Base-by-base conservation (phyloP, 2,888 invertebrate species). In the Archips crataeganus region DNA sequence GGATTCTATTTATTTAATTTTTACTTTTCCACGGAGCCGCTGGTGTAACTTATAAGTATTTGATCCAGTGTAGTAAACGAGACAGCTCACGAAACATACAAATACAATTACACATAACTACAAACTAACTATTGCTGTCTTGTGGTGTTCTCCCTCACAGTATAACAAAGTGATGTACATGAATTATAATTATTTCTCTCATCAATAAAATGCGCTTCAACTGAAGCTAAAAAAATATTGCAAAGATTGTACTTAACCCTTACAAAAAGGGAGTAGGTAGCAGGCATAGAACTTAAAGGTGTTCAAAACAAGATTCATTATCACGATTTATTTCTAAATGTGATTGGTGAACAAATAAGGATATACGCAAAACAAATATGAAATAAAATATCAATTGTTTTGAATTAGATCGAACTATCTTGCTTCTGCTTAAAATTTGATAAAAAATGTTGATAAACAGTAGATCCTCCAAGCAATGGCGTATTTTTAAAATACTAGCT, bases 121-220 rank as follows among this genome's bases (percentile, higher is more conserved):
- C 32, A 66, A 66, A 34, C 74, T 74, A 74, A 32, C 70, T 74
- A 74, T 74, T 70, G 74, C 74, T 70, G 60, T 13, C 11, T 70
- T 36, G 45, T 74, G 74, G 74, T 74, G 74, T 74, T 74, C 60
- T 65, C 23, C 65, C 70, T 70, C 74, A 70, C 65, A 70, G 74
- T 70, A 68, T 62, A 57, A 71, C 39, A 32, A 65, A 64, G 63
- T 59, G 68, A 67, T 59, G 49, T 62, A 70, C 64, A 71, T 34
- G 63, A 59, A 34, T 51, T 70, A 66, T 23, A 66, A 71, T 54
- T 61, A 67, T 34, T 67, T 66, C 47, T 73, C 59, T 73, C 73
- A 59, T 60, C 32, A 59, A 63, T 57, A 15, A 63, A 42, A 32
- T 32, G 47, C 13, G 9, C 45, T 36, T 32, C 15, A 23, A 62